Evolutionary conservation across 2,113 vertebrate genomes (phyloP).

Genomic region (Neodon shergylaensis): DNA sequence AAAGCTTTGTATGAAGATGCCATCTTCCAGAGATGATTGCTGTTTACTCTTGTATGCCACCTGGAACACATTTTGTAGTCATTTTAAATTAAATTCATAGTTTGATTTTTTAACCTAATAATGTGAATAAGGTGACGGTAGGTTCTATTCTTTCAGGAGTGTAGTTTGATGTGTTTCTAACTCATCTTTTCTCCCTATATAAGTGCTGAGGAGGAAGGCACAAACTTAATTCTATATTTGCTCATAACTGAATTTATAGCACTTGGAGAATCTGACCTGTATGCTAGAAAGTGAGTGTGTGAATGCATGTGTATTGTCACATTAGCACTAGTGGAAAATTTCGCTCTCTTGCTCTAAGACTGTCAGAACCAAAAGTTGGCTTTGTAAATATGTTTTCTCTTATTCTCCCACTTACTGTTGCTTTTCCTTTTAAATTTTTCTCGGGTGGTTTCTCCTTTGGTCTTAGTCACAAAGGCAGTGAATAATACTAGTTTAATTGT

Average conservation of each 20-base stretch:
- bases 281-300: neutral
- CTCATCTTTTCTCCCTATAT: neutral
- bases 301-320: neutral
- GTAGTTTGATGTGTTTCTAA: neutral
- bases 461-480: neutral
- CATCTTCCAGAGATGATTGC: slow-evolving; percentile 9
- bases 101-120: neutral
- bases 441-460: neutral
- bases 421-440: neutral
- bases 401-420: neutral
- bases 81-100: neutral
- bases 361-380: slow-evolving; percentile 1
- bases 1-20: neutral
- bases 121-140: neutral
- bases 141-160: neutral
- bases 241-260: neutral
- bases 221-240: neutral
- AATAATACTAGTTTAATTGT: neutral
- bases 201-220: neutral
- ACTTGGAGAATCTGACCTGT: neutral
- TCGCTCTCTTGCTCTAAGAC: neutral
- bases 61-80: neutral
- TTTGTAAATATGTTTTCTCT: slow-evolving; percentile 8
- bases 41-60: neutral
- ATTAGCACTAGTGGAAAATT: neutral